Percentiles rank a stretch among this genome's conserved stretches.
Conservation (phyloP, 2,113 vertebrate genomes). For the Sinocyclocheilus rhinocerous region DNA sequence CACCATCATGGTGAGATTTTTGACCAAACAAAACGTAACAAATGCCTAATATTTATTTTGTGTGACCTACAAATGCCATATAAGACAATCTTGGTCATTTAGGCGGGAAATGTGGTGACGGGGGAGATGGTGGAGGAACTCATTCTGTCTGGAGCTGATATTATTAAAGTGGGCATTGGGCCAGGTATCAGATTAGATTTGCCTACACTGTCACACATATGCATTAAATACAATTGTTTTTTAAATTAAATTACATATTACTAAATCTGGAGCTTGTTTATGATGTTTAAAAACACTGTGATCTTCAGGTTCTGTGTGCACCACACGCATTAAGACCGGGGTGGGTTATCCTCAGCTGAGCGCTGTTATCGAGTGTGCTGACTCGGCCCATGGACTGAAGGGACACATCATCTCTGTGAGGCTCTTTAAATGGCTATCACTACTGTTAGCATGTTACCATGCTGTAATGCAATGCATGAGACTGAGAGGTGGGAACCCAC, state of each 20-base stretch:
- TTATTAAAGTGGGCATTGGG: slow-evolving; percentile 98
- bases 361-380: slow-evolving; percentile 96
- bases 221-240: neutral
- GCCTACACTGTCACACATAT: neutral
- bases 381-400: slow-evolving; percentile 96
- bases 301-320: slow-evolving; percentile 91
- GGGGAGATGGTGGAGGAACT: slow-evolving; percentile 99
- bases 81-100: neutral
- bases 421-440: no score
- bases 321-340: slow-evolving; percentile 96
- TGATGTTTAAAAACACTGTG: neutral
- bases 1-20: slow-evolving; percentile 93
- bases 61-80: neutral
- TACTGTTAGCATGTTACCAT: slow-evolving; percentile 35
- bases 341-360: slow-evolving; percentile 98
- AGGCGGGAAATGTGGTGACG: slow-evolving; percentile 98
- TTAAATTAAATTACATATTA: neutral
- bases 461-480: neutral
- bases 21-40: neutral
- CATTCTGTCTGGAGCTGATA: slow-evolving; percentile 94
- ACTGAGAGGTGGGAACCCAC: no score
- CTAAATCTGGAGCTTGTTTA: neutral
- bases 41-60: neutral
- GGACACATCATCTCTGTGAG: slow-evolving; percentile 98
- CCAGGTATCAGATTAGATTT: slow-evolving; percentile 78